phyloP scores from a whole-genome alignment of 2,113 vertebrate species.

The Pituophis catenifer region DNA sequence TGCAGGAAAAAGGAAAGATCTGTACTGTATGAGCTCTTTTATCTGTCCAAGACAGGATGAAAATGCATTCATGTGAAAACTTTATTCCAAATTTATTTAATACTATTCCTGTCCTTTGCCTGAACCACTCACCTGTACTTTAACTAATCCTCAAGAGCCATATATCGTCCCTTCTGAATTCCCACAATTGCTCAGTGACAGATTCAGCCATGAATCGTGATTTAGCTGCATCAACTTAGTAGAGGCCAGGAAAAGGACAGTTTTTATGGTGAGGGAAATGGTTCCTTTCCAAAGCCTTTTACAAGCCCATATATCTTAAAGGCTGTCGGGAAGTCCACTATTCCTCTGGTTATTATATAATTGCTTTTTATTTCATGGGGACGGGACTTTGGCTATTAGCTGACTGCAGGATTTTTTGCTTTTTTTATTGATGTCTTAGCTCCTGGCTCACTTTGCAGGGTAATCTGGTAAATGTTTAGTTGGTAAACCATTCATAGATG shows the following conservation, averaged over 20 bases:
- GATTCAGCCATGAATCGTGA: constrained; percentile 1
- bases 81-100: not conserved
- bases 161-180: not conserved
- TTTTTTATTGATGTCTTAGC: not conserved
- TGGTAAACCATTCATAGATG: not conserved
- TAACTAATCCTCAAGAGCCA: constrained; percentile 1
- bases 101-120: not conserved
- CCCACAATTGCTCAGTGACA: not conserved
- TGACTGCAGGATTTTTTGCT: not conserved
- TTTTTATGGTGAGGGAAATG: not conserved
- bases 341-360: not conserved
- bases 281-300: constrained; percentile 11
- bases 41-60: not conserved
- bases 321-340: too few species aligned
- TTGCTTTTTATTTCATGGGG: not conserved
- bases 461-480: not conserved
- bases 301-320: not conserved
- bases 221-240: constrained; percentile 19
- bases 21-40: not conserved
- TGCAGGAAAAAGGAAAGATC: not conserved
- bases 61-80: not conserved
- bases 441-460: not conserved
- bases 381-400: not conserved
- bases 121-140: constrained; percentile 8
- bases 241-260: not conserved